Evolutionary conservation across 2,888 invertebrate genomes (phyloP), one percentile per base, ranked within the genome.

Genomic region (Euphydryas editha): DNA sequence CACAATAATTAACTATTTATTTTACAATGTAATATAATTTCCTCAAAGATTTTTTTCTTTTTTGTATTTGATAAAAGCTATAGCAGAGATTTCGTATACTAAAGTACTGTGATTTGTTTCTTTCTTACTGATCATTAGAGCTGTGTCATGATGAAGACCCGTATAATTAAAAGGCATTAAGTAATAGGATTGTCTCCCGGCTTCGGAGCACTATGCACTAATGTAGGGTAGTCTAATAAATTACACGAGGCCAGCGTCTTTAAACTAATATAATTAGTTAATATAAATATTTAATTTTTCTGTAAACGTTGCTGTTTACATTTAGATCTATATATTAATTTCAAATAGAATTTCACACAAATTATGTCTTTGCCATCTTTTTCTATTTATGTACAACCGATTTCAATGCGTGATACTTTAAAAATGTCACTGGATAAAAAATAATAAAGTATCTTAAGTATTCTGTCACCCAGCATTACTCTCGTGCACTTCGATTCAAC

Each of bases 101-200:
- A 51, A 21, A 15, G 10, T 11, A 49, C 49, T 21, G 21, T 51
- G 42, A 44, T n/a, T 44, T 44, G 21, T 51, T 51, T 51, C 24
- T 5, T 51, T 51, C 24, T 51, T 24, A n/a, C 24, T 24, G 15
- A 51, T 21, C 49, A 51, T 51, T 24, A 51, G 21, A 24, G 49
- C 24, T 51, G 5, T 51, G 24, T 51, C 15, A 24, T 51, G 49
- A 51, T 24, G 49, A 15, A 51, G 15, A 21, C 21, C 49, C 24
- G 49, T 24, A 51, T 51, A 51, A n/a, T 51, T 24, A 51, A 51
- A 21, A n/a, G 24, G 15, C 49, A 51, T 24, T 51, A 51, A 51
- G 49, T 51, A 51, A 51, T 51, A 51, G 49, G 24, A 51, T 51
- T 51, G 21, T 15, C 15, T 21, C 49, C 49, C 49, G 24, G n/a